These are phyloP conservation scores for Drosophila sucinea DNA, from an alignment of 1,140 invertebrate species.

Conservation along the genomic window DNA sequence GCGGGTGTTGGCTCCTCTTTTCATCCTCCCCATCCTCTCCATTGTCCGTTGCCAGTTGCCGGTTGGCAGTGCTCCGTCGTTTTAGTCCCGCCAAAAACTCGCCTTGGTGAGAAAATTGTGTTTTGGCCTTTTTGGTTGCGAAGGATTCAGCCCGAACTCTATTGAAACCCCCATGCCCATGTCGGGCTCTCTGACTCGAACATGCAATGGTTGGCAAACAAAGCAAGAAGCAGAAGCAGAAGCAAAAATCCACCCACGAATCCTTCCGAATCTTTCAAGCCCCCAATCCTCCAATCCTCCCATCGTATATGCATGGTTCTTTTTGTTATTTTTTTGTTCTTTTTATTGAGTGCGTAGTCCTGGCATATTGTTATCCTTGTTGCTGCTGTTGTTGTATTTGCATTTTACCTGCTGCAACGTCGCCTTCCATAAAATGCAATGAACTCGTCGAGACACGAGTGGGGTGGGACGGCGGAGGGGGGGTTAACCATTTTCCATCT, in stretches of 20 bases:
- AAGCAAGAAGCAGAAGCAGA: constrained; percentile 39
- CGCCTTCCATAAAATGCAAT: constrained; percentile 77
- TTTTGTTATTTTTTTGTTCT: neutral
- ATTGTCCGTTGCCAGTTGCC: neutral
- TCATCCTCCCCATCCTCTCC: neutral
- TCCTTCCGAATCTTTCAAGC: neutral
- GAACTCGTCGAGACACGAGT: constrained; percentile 59
- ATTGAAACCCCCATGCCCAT: neutral
- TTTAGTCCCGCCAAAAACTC: constrained; percentile 1
- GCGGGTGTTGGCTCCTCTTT: constrained; percentile 43
- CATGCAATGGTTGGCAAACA: constrained; percentile 68
- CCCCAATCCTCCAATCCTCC: too few relatives aligned
- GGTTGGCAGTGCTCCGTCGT: neutral
- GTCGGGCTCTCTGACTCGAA: constrained; percentile 22
- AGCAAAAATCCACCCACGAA: neutral
- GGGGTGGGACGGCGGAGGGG: constrained; percentile 52
- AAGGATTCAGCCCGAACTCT: constrained; percentile 42
- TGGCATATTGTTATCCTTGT: constrained; percentile 53
- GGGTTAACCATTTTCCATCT: constrained; percentile 70
- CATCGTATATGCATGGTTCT: neutral
- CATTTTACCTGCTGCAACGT: constrained; percentile 77
- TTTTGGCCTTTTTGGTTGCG: constrained; percentile 77
- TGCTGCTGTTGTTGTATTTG: constrained; percentile 59
- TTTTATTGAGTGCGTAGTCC: constrained; percentile 30
- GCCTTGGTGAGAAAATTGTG: constrained; percentile 72